Conservation (phyloP, 2,888 invertebrate species). For the Lithophane ornitopus region DNA sequence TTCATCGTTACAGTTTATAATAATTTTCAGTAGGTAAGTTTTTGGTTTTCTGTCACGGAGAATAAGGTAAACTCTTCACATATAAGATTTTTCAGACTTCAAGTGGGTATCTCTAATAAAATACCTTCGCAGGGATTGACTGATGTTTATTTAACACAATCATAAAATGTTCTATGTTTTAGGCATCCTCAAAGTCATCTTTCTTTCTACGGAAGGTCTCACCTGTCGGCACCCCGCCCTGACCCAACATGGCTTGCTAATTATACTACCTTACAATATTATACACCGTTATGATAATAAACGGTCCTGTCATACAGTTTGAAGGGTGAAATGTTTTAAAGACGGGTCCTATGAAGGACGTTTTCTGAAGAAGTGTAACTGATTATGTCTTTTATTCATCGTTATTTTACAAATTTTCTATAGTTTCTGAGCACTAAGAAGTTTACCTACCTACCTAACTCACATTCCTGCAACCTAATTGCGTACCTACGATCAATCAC, state of each 20-base stretch:
- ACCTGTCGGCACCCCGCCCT: constrained; percentile 46
- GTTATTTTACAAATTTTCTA: not conserved
- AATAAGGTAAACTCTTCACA: not conserved
- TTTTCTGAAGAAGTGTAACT: no score
- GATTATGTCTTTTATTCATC: not conserved
- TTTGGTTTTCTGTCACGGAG: not conserved
- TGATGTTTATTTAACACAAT: constrained; percentile 4
- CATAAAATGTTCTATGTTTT: not conserved
- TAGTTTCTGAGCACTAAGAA: not conserved
- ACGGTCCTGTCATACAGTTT: constrained; percentile 20
- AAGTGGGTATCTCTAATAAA: not conserved
- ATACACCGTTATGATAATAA: constrained; percentile 48
- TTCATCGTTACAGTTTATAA: not conserved
- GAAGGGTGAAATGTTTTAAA: constrained; percentile 31
- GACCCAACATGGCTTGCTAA: constrained; percentile 47
- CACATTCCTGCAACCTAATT: no score
- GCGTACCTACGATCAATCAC: no score
- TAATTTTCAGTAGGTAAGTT: not conserved
- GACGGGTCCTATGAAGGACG: constrained; percentile 7
- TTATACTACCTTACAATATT: constrained; percentile 39
- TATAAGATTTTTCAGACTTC: not conserved
- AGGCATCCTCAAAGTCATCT: not conserved
- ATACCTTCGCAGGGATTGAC: not conserved
- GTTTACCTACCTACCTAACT: no score
- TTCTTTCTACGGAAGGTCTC: constrained; percentile 1